A percentile compares a stretch with the other conserved stretches of the same genome.
phyloP scores from a whole-genome alignment of 1,140 invertebrate genomes.

The Trichonephila clavata region DNA sequence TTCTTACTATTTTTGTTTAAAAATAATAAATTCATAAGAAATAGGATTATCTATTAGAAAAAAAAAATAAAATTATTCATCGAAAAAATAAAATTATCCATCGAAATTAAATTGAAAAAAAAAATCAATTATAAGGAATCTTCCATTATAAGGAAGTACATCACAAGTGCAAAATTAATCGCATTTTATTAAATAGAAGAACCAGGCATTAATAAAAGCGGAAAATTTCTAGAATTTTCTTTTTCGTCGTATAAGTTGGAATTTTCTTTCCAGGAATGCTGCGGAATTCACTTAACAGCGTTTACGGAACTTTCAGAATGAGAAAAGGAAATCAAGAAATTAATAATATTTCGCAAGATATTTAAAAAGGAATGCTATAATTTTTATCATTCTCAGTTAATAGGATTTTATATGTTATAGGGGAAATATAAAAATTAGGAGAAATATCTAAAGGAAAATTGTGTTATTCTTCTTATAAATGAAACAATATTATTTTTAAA shows the following conservation, averaged over 20 bases:
- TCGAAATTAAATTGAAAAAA: neutral
- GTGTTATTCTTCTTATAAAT: too few relatives aligned
- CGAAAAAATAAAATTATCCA: too few relatives aligned
- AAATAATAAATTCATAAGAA: too few relatives aligned
- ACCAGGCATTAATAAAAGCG: neutral
- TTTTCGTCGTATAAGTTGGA: neutral
- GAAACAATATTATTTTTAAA: too few relatives aligned
- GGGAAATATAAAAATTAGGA: neutral
- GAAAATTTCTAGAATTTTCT: neutral
- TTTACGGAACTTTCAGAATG: neutral
- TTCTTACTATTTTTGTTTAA: too few relatives aligned
- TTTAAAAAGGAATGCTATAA: neutral
- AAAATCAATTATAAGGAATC: neutral
- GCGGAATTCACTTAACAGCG: neutral
- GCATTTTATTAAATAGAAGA: neutral
- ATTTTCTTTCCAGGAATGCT: neutral
- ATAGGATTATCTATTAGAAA: too few relatives aligned
- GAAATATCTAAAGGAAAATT: neutral
- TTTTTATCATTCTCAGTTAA: neutral
- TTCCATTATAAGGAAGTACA: neutral
- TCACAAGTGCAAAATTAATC: neutral
- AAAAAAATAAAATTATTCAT: too few relatives aligned
- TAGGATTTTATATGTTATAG: neutral
- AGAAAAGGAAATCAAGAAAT: neutral
- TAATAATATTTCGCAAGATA: neutral